phyloP scores from a whole-genome alignment of 2,113 vertebrate genomes.

The Otis tarda region DNA sequence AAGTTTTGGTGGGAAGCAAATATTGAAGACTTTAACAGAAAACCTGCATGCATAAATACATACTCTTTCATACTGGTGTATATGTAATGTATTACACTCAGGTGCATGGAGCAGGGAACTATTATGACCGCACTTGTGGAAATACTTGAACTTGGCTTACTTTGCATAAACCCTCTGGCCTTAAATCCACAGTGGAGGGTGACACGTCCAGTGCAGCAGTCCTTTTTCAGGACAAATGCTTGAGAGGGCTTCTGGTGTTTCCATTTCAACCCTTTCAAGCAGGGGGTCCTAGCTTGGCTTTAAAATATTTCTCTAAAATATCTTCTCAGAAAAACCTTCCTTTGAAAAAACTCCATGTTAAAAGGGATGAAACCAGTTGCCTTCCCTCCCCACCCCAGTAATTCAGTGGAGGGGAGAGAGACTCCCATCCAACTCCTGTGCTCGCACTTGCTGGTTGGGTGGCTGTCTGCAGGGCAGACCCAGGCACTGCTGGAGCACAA shows the following conservation, averaged over 20 bases:
- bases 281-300: not conserved
- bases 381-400: not conserved
- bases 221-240: not conserved
- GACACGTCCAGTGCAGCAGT: not conserved
- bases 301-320: not conserved
- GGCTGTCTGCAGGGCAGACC: not conserved
- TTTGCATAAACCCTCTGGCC: constrained; percentile 48
- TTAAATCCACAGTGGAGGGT: not conserved
- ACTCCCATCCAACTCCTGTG: no score
- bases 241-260: not conserved
- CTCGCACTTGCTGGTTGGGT: not conserved
- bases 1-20: constrained; percentile 11
- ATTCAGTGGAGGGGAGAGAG: not conserved
- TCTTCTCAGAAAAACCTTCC: not conserved
- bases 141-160: constrained; percentile 59
- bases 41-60: not conserved
- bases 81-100: not conserved
- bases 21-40: not conserved
- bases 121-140: constrained; percentile 1
- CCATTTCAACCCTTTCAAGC: not conserved
- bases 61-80: not conserved
- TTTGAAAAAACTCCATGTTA: not conserved
- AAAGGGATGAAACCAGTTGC: not conserved
- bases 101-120: not conserved
- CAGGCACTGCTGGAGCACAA: not conserved